phyloP scores from a whole-genome alignment of 2,113 vertebrate genomes.

The Leuciscus idus region DNA sequence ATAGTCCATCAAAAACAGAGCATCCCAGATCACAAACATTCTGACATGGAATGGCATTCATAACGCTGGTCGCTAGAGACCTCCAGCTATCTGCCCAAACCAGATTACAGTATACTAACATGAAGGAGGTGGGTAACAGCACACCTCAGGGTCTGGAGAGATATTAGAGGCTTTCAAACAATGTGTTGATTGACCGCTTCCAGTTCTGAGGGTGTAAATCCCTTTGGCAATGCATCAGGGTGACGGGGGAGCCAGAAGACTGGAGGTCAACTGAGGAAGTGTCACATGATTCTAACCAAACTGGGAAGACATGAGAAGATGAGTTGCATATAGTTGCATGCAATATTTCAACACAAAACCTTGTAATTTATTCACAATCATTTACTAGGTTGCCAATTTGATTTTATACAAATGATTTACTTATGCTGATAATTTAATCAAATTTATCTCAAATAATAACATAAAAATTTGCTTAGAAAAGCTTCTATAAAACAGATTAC shows the following conservation, averaged over 20 bases:
- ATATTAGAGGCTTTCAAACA: constrained; percentile 27
- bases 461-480: neutral
- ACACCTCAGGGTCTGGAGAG: constrained; percentile 40
- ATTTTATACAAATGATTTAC: neutral
- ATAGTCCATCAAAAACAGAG: constrained; percentile 2
- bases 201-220: constrained; percentile 44
- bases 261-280: neutral
- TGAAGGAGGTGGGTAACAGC: constrained; percentile 25
- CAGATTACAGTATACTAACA: constrained; percentile 38
- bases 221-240: neutral
- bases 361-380: neutral
- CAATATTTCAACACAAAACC: neutral
- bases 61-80: neutral
- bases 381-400: neutral
- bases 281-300: neutral
- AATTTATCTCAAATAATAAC: neutral
- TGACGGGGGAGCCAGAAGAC: constrained; percentile 18
- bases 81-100: constrained; percentile 30
- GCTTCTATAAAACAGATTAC: neutral
- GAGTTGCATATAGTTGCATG: no score
- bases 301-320: neutral
- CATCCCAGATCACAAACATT: constrained; percentile 4
- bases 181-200: constrained; percentile 44
- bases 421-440: neutral
- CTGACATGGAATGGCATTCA: neutral